phyloP scores from a whole-genome alignment of 2,113 vertebrate genomes.

The Serinus canaria region DNA sequence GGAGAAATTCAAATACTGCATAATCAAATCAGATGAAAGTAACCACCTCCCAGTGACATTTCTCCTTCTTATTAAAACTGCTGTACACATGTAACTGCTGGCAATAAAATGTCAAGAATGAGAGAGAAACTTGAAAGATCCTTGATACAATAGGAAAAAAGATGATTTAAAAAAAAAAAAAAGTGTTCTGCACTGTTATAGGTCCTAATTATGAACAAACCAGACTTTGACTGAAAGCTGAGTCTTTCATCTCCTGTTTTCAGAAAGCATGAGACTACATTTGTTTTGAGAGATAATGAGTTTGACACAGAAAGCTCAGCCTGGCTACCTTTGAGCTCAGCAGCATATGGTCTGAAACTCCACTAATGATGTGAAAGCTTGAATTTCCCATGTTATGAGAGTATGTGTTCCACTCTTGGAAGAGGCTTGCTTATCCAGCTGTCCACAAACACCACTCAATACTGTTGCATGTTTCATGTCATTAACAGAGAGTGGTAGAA shows the following conservation, averaged over 20 bases:
- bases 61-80: not conserved
- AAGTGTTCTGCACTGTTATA: not conserved
- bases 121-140: not conserved
- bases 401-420: not conserved
- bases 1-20: not conserved
- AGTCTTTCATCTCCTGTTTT: constrained; percentile 36
- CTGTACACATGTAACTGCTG: not conserved
- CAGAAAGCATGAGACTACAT: constrained; percentile 8
- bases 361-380: constrained; percentile 33
- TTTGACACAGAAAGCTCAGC: constrained; percentile 34
- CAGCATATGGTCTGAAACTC: constrained; percentile 47
- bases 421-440: not conserved
- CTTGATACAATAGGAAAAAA: not conserved
- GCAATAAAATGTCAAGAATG: constrained; percentile 5
- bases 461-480: not conserved
- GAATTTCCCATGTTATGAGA: not conserved
- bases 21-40: not conserved
- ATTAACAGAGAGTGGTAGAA: not conserved
- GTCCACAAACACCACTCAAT: not conserved
- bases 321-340: not conserved
- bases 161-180: not conserved
- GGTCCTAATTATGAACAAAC: constrained; percentile 25
- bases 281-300: constrained; percentile 59
- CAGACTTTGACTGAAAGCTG: not conserved
- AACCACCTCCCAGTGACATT: not conserved